Evolutionary conservation across 2,797 vertebrate species (phyloP).

Genomic region (Gymnoscopelus braueri): DNA sequence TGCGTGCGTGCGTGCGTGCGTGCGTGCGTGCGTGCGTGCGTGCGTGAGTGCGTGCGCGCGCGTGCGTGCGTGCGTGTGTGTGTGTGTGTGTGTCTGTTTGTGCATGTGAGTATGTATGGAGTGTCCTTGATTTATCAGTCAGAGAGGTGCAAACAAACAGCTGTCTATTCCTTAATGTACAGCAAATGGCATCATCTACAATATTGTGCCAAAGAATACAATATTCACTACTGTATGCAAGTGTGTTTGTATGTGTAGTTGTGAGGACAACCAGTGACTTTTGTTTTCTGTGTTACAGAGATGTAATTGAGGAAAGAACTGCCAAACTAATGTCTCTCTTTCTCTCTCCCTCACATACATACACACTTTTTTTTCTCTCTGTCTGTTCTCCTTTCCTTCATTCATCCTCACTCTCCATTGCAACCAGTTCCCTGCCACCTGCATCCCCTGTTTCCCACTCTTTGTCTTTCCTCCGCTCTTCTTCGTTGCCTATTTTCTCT

Average conservation of each 20-base stretch:
- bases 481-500: not conserved
- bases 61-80: not conserved
- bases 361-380: not conserved
- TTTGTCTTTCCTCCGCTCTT: slow-evolving; percentile 1
- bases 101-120: no score
- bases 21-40: not conserved
- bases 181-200: no score
- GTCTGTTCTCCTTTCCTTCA: slow-evolving; percentile 23
- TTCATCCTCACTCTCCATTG: not conserved
- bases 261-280: slow-evolving; percentile 32
- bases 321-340: slow-evolving; percentile 18
- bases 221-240: no score
- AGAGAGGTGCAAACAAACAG: no score
- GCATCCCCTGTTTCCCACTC: not conserved
- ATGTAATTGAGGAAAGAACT: slow-evolving; percentile 41
- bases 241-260: not conserved
- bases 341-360: slow-evolving; percentile 30
- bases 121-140: no score
- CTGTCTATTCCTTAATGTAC: no score
- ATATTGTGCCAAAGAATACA: no score
- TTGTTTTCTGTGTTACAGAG: slow-evolving; percentile 47
- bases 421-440: not conserved
- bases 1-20: not conserved
- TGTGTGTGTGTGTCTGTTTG: no score
- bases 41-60: no score